phyloP scores from a whole-genome alignment of 2,113 vertebrate species.

The Chaetura pelagica region DNA sequence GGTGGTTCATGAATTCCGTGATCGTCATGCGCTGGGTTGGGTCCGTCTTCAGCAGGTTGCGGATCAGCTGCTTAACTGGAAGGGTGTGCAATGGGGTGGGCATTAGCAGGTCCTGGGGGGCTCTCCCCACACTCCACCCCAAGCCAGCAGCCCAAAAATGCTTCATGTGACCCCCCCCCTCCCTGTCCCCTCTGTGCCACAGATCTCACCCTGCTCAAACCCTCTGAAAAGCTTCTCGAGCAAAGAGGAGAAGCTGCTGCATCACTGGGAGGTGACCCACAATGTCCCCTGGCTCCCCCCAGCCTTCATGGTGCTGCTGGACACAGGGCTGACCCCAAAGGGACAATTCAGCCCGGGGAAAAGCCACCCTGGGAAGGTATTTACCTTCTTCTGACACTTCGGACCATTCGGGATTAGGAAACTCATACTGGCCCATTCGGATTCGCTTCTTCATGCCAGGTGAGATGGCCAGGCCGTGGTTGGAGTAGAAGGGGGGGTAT shows the following conservation, averaged over 20 bases:
- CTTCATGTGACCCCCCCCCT: fast-evolving
- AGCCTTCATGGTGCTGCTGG: background rate
- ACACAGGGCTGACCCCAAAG: background rate
- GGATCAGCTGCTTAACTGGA: slow-evolving; percentile 94
- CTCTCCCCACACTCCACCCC: fast-evolving
- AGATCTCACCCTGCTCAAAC: background rate
- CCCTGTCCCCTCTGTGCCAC: background rate
- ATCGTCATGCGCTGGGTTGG: slow-evolving; percentile 97
- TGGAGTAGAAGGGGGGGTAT: slow-evolving; percentile 97
- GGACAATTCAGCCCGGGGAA: background rate
- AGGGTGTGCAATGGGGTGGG: background rate
- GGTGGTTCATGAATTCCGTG: slow-evolving; percentile 98
- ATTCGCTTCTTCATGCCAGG: slow-evolving; percentile 98
- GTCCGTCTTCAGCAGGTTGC: slow-evolving; percentile 94
- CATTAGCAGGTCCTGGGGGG: background rate
- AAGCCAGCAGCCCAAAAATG: background rate
- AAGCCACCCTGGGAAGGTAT: fast-evolving
- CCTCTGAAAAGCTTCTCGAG: background rate
- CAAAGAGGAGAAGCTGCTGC: background rate
- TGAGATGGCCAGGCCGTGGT: slow-evolving; percentile 97
- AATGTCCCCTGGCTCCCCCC: background rate
- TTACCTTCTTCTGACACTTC: slow-evolving; percentile 97
- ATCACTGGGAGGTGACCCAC: background rate
- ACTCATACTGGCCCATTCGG: slow-evolving; percentile 95
- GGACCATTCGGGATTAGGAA: slow-evolving; percentile 96